Percentiles rank a stretch among this genome's conserved stretches.
Conservation (phyloP, 1,140 invertebrate species). For the Apis dorsata region DNA sequence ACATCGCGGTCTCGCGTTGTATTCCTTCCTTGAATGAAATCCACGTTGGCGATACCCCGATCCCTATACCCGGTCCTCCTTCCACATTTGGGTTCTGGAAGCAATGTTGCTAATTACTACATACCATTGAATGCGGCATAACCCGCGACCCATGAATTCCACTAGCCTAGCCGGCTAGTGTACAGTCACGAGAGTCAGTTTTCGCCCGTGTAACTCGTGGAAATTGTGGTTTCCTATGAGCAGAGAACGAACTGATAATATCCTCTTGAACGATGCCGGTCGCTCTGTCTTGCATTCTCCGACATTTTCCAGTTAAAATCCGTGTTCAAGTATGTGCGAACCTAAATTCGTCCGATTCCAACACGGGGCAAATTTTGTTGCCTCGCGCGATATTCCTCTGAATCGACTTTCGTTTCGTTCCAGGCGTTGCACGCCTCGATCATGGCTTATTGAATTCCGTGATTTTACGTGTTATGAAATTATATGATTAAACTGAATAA, state of each 20-base stretch:
- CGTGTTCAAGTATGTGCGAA: not conserved
- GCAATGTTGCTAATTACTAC: constrained; percentile 79
- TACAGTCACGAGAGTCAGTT: constrained; percentile 67
- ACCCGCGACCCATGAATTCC: constrained; percentile 77
- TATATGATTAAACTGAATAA: not conserved
- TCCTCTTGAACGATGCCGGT: constrained; percentile 24
- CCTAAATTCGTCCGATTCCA: constrained; percentile 8
- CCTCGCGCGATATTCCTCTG: not conserved
- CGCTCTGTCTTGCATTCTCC: constrained; percentile 29
- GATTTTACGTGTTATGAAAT: not conserved
- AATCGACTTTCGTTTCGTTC: not conserved
- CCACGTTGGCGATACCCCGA: constrained; percentile 54
- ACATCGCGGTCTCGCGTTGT: constrained; percentile 41
- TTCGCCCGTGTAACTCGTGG: constrained; percentile 61
- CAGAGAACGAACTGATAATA: constrained; percentile 63
- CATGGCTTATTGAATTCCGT: not conserved
- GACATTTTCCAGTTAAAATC: constrained; percentile 24
- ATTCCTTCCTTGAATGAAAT: constrained; percentile 70
- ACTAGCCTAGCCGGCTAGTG: constrained; percentile 62
- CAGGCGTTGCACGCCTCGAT: not conserved
- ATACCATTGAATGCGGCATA: constrained; percentile 77
- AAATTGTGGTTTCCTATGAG: constrained; percentile 64
- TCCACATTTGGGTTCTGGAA: constrained; percentile 58
- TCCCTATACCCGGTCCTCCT: constrained; percentile 32
- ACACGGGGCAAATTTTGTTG: not conserved